These are phyloP conservation scores for Gymnorhina tibicen DNA, from an alignment of 2,113 vertebrate genomes.

Conservation along the genomic window DNA sequence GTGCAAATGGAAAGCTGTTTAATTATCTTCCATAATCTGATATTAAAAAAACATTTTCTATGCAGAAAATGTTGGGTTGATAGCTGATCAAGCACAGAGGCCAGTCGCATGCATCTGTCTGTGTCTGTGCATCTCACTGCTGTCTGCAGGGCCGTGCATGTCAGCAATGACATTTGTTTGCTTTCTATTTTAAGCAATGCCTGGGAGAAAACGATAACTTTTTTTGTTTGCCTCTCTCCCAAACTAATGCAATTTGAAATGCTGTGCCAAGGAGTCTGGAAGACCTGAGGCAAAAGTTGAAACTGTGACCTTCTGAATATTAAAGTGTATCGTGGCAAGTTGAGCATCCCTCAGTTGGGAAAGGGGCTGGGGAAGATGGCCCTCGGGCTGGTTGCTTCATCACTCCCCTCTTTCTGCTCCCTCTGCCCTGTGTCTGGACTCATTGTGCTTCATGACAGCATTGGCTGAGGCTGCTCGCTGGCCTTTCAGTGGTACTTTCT, in stretches of 20 bases:
- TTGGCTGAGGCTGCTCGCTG: not conserved
- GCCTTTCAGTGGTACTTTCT: not conserved
- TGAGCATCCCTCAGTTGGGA: not conserved
- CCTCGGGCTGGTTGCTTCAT: not conserved
- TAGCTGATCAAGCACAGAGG: not conserved
- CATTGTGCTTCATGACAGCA: not conserved
- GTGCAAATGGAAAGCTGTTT: not conserved
- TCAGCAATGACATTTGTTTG: not conserved
- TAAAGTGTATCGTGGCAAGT: not conserved
- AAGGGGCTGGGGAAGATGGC: not conserved
- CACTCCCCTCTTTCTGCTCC: not conserved
- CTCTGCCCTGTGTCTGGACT: not conserved
- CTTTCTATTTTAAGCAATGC: conserved; percentile 25
- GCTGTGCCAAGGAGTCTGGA: not conserved
- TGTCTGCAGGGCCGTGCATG: not conserved
- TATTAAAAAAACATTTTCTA: not conserved
- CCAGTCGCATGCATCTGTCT: not conserved
- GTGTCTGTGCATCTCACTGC: not conserved
- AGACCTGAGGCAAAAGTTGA: not conserved
- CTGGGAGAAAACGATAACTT: not conserved
- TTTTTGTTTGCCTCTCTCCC: conserved; percentile 1
- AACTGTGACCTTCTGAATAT: not conserved
- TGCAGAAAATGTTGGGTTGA: not conserved
- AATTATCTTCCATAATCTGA: not conserved
- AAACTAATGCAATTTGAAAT: not conserved